Base-by-base conservation (phyloP, 2,797 vertebrate species). In the Pangasius krempfi region DNA sequence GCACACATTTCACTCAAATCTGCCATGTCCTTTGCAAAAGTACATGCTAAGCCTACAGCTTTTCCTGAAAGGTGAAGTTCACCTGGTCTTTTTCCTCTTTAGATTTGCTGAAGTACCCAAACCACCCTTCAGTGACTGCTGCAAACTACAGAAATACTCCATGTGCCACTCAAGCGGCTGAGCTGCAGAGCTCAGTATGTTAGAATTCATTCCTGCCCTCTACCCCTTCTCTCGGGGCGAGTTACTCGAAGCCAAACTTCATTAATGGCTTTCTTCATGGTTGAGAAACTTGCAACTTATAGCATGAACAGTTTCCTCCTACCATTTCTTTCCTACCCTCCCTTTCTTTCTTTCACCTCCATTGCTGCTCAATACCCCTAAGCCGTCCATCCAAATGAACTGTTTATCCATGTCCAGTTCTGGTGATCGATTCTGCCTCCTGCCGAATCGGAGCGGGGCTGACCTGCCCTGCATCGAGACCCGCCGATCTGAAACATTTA, bases 231-330 rank as follows among this genome's bases (percentile, higher is more conserved):
- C 56, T 68, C 13, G 1, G 64, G 60, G 50, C 20, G 37, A 91
- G 91, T 92, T 93, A 90, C 89, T 86, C 75, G 66, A 91, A 93
- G 92, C 93, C 93, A 92, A 93, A 91, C 88, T 13, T 54, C 91
- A 91, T 92, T 92, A 66, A 92, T 89, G 86, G 92, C 88, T 88
- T 91, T 89, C 85, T 90, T 66, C 47, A 64, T 75, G 85, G 88
- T 81, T 86, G 73, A 88, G 81, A 79, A 88, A 88, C 79, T 86
- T 87, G 70, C 78, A 78, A 75, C 68, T 76, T 70, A 52, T 22
- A 73, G 50, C 52, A 81, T 62, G 27, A 81, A 44, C 58, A 58
- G 52, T 62, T 86, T 89, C 75, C 87, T 78, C 58, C 64, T 16
- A 58, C 20, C 62, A 30, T 52, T 20, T 33, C 82, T 58, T 50